Conservation (phyloP, 1,140 invertebrate species). For the Drosophila guanche region DNA sequence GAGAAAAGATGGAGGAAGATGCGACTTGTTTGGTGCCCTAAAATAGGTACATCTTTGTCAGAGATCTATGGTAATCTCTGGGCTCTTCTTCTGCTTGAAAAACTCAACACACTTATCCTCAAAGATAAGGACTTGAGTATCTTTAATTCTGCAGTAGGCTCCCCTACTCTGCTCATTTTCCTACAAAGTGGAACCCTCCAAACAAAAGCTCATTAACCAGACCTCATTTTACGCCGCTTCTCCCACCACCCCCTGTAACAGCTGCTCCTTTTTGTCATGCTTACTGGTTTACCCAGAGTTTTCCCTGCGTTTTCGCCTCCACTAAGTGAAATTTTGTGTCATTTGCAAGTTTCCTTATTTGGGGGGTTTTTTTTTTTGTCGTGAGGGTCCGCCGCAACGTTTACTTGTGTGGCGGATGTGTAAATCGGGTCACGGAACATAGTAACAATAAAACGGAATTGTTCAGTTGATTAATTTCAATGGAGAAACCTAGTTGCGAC, state of each 20-base stretch:
- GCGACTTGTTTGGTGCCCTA: too few species aligned
- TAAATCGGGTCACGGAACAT: constrained; percentile 56
- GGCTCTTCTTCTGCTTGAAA: too few species aligned
- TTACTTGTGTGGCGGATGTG: constrained; percentile 18
- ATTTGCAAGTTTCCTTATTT: constrained; percentile 46
- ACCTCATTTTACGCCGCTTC: constrained; percentile 15
- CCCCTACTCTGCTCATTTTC: constrained; percentile 11
- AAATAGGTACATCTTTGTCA: too few species aligned
- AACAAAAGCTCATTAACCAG: constrained; percentile 52
- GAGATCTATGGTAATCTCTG: too few species aligned
- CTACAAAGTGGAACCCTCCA: constrained; percentile 13
- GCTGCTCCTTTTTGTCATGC: constrained; percentile 43
- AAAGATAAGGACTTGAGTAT: too few species aligned
- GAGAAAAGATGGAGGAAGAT: too few species aligned
- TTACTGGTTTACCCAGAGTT: constrained; percentile 9
- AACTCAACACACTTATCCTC: too few species aligned
- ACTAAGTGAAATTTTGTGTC: constrained; percentile 60
- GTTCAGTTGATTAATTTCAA: constrained; percentile 46
- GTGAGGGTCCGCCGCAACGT: constrained; percentile 11
- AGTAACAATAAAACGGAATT: constrained; percentile 41
- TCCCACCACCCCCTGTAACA: not conserved
- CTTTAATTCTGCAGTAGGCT: too few species aligned
- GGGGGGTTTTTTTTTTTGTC: constrained; percentile 12
- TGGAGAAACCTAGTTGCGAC: not conserved
- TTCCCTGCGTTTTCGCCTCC: not conserved